Percentiles rank a stretch among this genome's conserved stretches.
These are phyloP conservation scores for Pterocles orientalis DNA, from an alignment of 2,113 vertebrate species.

Conservation along the genomic window DNA sequence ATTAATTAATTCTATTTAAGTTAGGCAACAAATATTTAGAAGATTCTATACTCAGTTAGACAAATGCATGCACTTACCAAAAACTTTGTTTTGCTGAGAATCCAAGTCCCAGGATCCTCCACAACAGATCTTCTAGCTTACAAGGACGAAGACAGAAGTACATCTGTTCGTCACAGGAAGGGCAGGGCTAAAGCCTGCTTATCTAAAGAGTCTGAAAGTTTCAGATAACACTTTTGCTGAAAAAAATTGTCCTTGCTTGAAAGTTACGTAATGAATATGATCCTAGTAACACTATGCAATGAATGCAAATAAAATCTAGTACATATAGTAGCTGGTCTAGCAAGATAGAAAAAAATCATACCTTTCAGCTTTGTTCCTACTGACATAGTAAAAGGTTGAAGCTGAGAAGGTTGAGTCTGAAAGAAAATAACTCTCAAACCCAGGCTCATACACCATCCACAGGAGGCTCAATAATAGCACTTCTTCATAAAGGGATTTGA, in stretches of 20 bases:
- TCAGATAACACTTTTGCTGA: not conserved
- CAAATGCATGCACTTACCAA: conserved; percentile 19
- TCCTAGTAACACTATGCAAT: not conserved
- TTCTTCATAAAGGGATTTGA: not conserved
- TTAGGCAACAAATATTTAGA: not conserved
- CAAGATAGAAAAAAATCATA: not conserved
- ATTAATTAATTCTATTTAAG: not conserved
- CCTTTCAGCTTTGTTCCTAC: not conserved
- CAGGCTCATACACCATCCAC: not conserved
- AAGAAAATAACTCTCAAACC: not conserved
- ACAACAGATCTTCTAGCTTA: not conserved
- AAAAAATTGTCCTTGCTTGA: not conserved
- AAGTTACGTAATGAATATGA: not conserved
- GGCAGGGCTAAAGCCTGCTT: conserved; percentile 53
- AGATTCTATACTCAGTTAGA: not conserved
- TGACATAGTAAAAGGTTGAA: not conserved
- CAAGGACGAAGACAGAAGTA: not conserved
- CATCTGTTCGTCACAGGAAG: conserved; percentile 4
- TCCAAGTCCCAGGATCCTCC: not conserved
- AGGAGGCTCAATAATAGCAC: not conserved
- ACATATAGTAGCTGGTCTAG: not conserved
- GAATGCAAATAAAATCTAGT: not conserved
- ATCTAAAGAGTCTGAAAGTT: conserved; percentile 31
- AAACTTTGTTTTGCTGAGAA: not conserved
- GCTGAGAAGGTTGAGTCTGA: not conserved